Conservation (phyloP, 2,797 vertebrate genomes). For the Enteromius paludinosus region DNA sequence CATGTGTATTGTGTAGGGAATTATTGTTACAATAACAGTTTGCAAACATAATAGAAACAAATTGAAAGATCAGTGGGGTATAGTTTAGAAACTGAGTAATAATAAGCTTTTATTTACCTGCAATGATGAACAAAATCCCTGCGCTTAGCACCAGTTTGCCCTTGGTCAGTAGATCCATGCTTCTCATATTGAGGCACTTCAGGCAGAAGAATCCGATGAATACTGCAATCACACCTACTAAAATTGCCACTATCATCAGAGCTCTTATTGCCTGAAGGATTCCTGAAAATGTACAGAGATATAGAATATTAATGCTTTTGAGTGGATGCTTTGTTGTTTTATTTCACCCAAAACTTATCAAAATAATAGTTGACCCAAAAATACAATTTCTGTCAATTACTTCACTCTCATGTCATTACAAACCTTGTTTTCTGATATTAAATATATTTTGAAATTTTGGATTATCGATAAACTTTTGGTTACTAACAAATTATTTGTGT, state of each 20-base stretch:
- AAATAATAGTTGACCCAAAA: conserved; percentile 34
- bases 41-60: not conserved
- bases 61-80: not conserved
- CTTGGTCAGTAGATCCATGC: conserved; percentile 83
- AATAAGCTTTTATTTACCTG: conserved; percentile 72
- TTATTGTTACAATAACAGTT: not conserved
- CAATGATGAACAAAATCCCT: conserved; percentile 85
- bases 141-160: conserved; percentile 91
- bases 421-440: not conserved
- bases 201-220: conserved; percentile 85
- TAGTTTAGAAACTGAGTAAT: not conserved
- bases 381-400: not conserved
- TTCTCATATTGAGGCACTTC: conserved; percentile 85
- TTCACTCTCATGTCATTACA: not conserved
- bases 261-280: conserved; percentile 85
- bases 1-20: not conserved
- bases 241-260: conserved; percentile 87
- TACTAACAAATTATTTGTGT: not conserved
- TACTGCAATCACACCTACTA: conserved; percentile 79
- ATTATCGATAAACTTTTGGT: no score
- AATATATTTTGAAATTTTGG: not conserved
- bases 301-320: conserved; percentile 35
- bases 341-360: conserved; percentile 69
- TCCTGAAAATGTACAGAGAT: conserved; percentile 56
- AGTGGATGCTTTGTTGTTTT: conserved; percentile 60